Evolutionary conservation across 2,888 invertebrate species (phyloP).

Genomic region (Leucophenga maculata): DNA sequence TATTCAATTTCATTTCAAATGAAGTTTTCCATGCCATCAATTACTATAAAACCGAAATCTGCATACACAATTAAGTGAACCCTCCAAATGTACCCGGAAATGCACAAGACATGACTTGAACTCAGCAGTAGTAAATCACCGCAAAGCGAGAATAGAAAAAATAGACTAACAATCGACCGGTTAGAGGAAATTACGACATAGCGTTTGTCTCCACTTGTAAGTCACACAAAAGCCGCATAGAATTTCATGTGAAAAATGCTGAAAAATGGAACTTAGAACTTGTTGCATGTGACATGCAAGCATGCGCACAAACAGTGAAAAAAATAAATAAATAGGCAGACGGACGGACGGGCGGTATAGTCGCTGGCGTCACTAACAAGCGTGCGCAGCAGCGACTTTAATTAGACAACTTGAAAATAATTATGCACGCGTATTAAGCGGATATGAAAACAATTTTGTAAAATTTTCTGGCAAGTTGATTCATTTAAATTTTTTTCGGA

Average conservation of each 20-base stretch:
- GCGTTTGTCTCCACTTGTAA: neutral
- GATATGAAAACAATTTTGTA: constrained; percentile 5
- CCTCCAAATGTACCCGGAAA: constrained; percentile 14
- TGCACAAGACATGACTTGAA: constrained; percentile 19
- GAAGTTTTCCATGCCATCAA: neutral
- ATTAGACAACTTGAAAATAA: constrained; percentile 21
- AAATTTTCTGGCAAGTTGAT: neutral
- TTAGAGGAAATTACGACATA: constrained; percentile 15
- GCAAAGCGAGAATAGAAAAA: neutral
- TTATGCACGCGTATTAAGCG: constrained; percentile 4
- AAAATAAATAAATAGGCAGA: neutral
- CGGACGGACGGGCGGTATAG: neutral
- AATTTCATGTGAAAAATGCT: constrained; percentile 9
- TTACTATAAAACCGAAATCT: neutral
- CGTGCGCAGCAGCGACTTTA: constrained; percentile 7
- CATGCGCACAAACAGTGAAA: neutral
- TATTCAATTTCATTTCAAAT: no score
- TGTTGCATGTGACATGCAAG: constrained; percentile 25
- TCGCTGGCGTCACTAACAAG: constrained; percentile 12
- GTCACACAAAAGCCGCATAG: neutral
- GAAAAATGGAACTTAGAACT: constrained; percentile 1
- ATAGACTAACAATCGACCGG: neutral
- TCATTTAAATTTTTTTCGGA: constrained; percentile 9
- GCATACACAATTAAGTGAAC: neutral
- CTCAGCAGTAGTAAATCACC: constrained; percentile 20